Percentiles rank a stretch among this genome's conserved stretches.
phyloP scores from a whole-genome alignment of 2,113 vertebrate genomes.

The Tragelaphus imberbis region DNA sequence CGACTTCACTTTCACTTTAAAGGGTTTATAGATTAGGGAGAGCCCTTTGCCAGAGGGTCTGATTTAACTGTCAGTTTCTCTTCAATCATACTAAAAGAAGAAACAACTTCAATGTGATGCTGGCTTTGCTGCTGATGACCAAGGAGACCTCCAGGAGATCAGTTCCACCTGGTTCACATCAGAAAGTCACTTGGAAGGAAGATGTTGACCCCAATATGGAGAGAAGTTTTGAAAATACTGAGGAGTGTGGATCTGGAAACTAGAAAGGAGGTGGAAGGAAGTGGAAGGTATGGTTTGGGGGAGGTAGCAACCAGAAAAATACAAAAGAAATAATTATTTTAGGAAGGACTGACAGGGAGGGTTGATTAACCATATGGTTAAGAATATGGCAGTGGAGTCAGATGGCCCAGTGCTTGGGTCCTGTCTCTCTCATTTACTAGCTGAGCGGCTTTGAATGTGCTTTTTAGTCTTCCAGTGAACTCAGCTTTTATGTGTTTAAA shows the following conservation, averaged over 20 bases:
- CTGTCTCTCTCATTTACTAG: not conserved
- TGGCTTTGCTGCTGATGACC: not conserved
- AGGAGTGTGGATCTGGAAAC: not conserved
- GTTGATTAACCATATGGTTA: not conserved
- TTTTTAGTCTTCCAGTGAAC: not conserved
- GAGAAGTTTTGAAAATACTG: not conserved
- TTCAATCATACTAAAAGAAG: not conserved
- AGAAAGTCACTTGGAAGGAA: not conserved
- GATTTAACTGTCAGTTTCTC: not conserved
- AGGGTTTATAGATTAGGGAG: not conserved
- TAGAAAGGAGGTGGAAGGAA: not conserved
- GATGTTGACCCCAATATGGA: not conserved
- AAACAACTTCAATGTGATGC: not conserved
- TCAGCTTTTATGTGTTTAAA: not conserved
- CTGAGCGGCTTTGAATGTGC: not conserved
- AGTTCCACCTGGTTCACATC: not conserved
- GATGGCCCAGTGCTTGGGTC: fast-evolving
- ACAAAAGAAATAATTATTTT: not conserved
- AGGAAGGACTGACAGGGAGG: not conserved
- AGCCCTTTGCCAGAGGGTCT: not conserved
- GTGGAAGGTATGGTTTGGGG: not conserved
- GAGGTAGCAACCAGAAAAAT: not conserved
- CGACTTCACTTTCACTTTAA: too few relatives aligned
- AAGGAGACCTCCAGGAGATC: not conserved
- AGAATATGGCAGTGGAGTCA: not conserved